These are phyloP conservation scores for Toxostoma redivivum DNA, from an alignment of 2,113 vertebrate species.

Conservation along the genomic window DNA sequence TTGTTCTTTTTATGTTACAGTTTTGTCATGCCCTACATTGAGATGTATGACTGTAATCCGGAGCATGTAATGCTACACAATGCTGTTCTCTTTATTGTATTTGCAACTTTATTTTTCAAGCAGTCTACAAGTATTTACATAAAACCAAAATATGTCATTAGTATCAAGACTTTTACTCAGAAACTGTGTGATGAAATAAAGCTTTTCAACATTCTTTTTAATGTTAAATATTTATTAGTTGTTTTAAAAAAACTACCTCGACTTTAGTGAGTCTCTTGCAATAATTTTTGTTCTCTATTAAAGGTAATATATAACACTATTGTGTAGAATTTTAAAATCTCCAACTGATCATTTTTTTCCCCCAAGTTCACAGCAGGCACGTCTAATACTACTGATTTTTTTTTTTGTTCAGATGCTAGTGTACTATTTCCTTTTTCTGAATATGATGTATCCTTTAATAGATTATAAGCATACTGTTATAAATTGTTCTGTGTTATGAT, in stretches of 20 bases:
- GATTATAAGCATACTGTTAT: neutral
- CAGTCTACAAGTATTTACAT: slow-evolving; percentile 12
- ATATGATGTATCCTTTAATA: neutral
- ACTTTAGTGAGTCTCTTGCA: neutral
- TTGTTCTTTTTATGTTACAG: slow-evolving; percentile 10
- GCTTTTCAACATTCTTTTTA: neutral
- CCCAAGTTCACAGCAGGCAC: neutral
- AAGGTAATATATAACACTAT: neutral
- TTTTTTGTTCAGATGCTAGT: neutral
- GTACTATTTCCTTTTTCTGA: neutral
- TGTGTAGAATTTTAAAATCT: slow-evolving; percentile 18
- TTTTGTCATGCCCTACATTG: slow-evolving; percentile 36
- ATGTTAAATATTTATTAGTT: neutral
- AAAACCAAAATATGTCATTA: neutral
- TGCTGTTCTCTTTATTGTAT: neutral
- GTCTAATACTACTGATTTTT: neutral
- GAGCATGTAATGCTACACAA: neutral
- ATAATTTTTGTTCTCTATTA: neutral
- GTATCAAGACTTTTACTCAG: neutral
- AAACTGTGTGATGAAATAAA: neutral
- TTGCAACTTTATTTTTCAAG: slow-evolving; percentile 35
- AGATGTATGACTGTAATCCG: slow-evolving; percentile 26
- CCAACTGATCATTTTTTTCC: neutral
- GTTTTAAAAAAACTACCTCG: neutral
- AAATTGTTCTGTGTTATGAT: neutral